Evolutionary conservation across 2,797 vertebrate genomes (phyloP).

Genomic region (Carapus acus): DNA sequence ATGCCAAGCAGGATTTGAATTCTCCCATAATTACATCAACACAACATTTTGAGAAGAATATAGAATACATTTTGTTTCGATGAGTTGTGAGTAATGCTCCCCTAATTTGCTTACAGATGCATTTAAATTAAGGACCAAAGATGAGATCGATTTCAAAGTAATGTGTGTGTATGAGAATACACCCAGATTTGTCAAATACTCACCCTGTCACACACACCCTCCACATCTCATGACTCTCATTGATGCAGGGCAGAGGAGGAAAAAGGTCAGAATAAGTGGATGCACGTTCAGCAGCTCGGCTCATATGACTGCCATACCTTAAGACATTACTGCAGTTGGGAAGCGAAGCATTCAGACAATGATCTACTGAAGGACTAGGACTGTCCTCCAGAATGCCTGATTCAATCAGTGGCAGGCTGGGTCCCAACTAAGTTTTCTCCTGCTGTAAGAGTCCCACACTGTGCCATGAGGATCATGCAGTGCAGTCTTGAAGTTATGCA

Average conservation of each 20-base stretch:
- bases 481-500: too few species aligned
- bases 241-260: constrained; percentile 37
- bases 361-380: constrained; percentile 20
- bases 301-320: constrained; percentile 65
- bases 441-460: not conserved
- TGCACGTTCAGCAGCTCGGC: constrained; percentile 60
- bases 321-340: constrained; percentile 55
- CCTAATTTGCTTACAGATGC: not conserved
- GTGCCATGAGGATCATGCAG: not conserved
- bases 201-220: constrained; percentile 45
- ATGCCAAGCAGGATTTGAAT: constrained; percentile 27
- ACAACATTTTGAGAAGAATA: not conserved
- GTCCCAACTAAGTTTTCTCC: not conserved
- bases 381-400: constrained; percentile 25
- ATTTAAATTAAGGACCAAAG: constrained; percentile 4
- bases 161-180: constrained; percentile 14
- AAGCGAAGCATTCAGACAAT: constrained; percentile 29
- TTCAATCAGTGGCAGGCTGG: constrained; percentile 38
- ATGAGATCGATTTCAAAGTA: constrained; percentile 8
- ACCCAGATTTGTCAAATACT: constrained; percentile 14
- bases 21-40: constrained; percentile 26
- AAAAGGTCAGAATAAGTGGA: constrained; percentile 55
- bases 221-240: constrained; percentile 62
- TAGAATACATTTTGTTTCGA: not conserved
- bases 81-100: not conserved